phyloP scores from a whole-genome alignment of 2,888 invertebrate species.

The Folsomia candida region DNA sequence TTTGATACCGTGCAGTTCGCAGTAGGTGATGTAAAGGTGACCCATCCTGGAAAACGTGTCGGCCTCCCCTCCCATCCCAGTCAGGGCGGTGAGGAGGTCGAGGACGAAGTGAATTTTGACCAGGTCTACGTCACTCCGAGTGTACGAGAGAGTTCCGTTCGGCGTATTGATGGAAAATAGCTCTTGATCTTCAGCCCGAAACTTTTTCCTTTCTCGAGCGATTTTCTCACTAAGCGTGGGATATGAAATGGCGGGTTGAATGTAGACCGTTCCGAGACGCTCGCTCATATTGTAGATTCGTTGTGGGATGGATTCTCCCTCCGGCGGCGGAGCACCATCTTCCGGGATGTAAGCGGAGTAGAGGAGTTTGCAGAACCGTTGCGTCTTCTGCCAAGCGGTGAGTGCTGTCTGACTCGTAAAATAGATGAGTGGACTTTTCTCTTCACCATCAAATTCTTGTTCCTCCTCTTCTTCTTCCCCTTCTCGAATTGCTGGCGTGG shows the following conservation, averaged over 20 bases:
- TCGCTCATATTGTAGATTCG: background rate
- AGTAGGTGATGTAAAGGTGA: background rate
- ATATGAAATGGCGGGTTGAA: conserved; percentile 8
- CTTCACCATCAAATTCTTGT: background rate
- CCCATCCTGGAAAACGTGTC: background rate
- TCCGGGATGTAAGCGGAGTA: background rate
- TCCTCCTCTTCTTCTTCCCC: background rate
- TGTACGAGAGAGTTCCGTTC: background rate
- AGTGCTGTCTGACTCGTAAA: background rate
- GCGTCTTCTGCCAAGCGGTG: background rate
- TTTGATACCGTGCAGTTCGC: background rate
- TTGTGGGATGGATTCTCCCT: background rate
- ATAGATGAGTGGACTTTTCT: background rate
- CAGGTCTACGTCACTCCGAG: background rate
- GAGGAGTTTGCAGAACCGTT: background rate
- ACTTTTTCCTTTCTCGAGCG: too few species aligned
- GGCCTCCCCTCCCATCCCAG: background rate
- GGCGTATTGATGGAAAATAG: background rate
- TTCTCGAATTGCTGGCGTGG: too few species aligned
- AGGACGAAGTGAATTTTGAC: background rate
- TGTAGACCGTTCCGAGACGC: background rate
- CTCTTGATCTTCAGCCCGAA: too few species aligned
- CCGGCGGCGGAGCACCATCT: background rate
- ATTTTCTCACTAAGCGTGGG: too few species aligned
- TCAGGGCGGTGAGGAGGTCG: background rate